phyloP scores from a whole-genome alignment of 2,113 vertebrate species.

The Kryptolebias marmoratus region DNA sequence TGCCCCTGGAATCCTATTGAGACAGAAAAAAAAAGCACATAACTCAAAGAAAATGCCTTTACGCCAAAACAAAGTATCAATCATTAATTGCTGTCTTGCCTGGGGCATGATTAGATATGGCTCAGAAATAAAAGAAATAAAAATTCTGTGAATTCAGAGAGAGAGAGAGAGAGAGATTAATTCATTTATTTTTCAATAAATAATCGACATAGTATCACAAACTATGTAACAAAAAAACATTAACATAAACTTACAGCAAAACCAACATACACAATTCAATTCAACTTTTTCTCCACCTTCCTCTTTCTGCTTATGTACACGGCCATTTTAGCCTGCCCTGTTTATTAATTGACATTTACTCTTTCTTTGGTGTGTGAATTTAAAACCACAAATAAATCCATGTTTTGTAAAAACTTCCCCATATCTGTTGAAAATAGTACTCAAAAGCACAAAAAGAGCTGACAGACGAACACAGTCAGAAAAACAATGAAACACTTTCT shows the following conservation, averaged over 20 bases:
- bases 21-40: constrained; percentile 25
- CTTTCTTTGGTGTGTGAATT: not conserved
- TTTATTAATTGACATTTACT: not conserved
- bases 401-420: no score
- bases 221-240: no score
- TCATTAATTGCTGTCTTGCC: constrained; percentile 52
- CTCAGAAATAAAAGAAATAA: not conserved
- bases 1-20: constrained; percentile 22
- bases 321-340: no score
- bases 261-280: no score
- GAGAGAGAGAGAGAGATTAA: no score
- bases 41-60: constrained; percentile 31
- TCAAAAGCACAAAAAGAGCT: not conserved
- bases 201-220: no score
- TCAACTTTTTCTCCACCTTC: no score
- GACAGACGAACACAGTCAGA: not conserved
- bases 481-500: not conserved
- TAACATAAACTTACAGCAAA: no score
- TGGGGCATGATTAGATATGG: constrained; percentile 18
- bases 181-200: no score
- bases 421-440: no score
- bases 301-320: not conserved
- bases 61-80: constrained; percentile 42
- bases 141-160: constrained; percentile 1
- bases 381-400: no score